Conservation (phyloP, 1,140 invertebrate genomes). For the Galleria mellonella region DNA sequence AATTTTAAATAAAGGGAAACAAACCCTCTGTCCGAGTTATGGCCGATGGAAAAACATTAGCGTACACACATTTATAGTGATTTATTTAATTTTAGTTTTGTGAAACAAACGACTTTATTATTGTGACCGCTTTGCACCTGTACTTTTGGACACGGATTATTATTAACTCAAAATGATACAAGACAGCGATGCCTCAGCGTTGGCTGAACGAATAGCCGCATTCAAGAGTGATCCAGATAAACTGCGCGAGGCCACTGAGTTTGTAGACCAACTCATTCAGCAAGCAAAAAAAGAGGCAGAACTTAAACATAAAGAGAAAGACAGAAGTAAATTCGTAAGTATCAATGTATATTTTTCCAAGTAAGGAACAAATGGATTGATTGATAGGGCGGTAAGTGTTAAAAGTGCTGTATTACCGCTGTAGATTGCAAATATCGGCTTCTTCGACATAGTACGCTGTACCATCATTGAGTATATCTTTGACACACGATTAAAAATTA, state of each 20-base stretch:
- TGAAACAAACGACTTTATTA: conserved; percentile 3
- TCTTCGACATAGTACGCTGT: conserved; percentile 44
- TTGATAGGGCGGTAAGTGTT: conserved; percentile 70
- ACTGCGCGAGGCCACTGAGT: conserved; percentile 62
- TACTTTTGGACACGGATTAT: neutral
- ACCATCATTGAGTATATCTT: conserved; percentile 16
- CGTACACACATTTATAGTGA: conserved; percentile 2
- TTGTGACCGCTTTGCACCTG: conserved; percentile 7
- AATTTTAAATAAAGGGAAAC: conserved; percentile 14
- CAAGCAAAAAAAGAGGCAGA: conserved; percentile 69
- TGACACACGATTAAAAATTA: conserved; percentile 10
- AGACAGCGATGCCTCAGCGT: conserved; percentile 40
- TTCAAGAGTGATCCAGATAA: conserved; percentile 70
- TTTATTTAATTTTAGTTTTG: conserved; percentile 10
- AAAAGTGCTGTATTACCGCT: conserved; percentile 36
- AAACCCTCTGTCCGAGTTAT: conserved; percentile 13
- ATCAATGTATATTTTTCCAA: conserved; percentile 66
- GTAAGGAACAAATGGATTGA: conserved; percentile 54
- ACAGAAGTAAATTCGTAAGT: conserved; percentile 72
- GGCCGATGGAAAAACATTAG: conserved; percentile 4
- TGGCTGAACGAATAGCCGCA: conserved; percentile 52
- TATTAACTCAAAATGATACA: conserved; percentile 45
- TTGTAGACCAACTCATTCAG: conserved; percentile 68
- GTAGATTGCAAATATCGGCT: conserved; percentile 51
- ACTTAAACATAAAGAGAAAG: conserved; percentile 70